phyloP scores from a whole-genome alignment of 2,113 vertebrate species.

The Microcebus tavaratra region DNA sequence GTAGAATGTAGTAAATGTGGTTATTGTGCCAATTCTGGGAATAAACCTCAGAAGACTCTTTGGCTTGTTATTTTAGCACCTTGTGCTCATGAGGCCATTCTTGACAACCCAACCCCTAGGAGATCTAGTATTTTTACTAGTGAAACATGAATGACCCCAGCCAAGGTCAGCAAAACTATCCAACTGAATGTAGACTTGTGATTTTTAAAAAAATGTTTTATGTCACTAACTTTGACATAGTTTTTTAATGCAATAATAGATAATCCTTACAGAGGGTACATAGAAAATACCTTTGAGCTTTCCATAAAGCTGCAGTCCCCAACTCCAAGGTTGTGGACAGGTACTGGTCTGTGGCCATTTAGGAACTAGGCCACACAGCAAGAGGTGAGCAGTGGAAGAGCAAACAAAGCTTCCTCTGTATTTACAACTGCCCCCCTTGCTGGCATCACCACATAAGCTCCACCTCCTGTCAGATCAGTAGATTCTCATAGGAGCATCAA shows the following conservation, averaged over 20 bases:
- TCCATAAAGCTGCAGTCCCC: background rate
- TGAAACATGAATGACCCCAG: background rate
- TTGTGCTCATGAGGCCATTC: background rate
- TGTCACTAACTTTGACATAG: background rate
- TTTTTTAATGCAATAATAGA: background rate
- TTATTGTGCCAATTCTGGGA: background rate
- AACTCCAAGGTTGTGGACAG: fast-evolving
- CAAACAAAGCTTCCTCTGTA: too few species aligned
- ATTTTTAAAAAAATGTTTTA: background rate
- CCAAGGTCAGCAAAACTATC: background rate
- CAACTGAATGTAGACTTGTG: background rate
- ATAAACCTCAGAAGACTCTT: background rate
- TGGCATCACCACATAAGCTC: too few species aligned
- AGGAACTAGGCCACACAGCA: too few species aligned
- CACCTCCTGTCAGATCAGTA: too few species aligned
- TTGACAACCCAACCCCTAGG: background rate
- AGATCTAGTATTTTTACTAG: background rate
- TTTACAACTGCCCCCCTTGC: too few species aligned
- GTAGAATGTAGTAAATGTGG: background rate
- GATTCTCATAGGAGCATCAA: too few species aligned
- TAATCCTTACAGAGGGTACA: background rate
- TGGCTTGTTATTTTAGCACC: background rate
- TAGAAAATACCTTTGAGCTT: background rate
- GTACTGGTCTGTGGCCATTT: too few species aligned
- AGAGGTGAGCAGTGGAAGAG: too few species aligned